phyloP scores from a whole-genome alignment of 2,888 invertebrate genomes.

The Sinhomidia bicolor region DNA sequence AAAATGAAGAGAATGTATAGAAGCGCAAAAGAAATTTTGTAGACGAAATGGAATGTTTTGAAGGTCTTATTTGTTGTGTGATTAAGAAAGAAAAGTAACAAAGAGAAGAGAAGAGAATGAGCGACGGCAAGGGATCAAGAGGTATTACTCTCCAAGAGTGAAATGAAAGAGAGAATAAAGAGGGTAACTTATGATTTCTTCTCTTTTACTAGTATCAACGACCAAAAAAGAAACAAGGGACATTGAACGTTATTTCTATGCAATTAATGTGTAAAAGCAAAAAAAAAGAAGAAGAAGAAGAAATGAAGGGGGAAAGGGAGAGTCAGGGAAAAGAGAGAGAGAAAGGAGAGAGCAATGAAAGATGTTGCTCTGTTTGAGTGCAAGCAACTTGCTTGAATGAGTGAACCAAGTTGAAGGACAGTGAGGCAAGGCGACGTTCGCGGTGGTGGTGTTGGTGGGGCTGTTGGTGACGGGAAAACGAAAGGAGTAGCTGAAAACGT shows the following conservation, averaged over 20 bases:
- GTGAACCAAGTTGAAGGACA: conserved; percentile 72
- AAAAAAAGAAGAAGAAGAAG: not conserved
- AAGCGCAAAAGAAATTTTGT: not conserved
- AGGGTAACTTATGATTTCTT: conserved; percentile 63
- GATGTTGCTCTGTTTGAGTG: conserved; percentile 67
- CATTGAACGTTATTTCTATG: not conserved
- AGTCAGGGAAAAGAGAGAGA: too few relatives aligned
- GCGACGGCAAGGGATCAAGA: conserved; percentile 68
- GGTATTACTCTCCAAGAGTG: conserved; percentile 62
- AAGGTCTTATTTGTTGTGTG: conserved; percentile 43
- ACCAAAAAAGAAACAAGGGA: conserved; percentile 23
- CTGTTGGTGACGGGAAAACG: conserved; percentile 17
- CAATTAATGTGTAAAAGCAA: conserved; percentile 21
- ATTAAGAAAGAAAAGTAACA: conserved; percentile 8
- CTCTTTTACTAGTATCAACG: conserved; percentile 34
- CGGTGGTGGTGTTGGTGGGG: conserved; percentile 49
- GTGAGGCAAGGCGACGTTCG: conserved; percentile 67
- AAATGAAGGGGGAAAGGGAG: conserved; percentile 29
- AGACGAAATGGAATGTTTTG: conserved; percentile 37
- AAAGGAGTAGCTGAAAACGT: conserved; percentile 55
- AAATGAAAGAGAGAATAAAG: conserved; percentile 56
- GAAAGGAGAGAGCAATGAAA: conserved; percentile 52
- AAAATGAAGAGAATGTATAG: not conserved
- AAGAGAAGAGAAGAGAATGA: conserved; percentile 41
- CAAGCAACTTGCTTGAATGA: conserved; percentile 70